phyloP scores from a whole-genome alignment of 1,140 invertebrate species.

The Ptiloglossa arizonensis region DNA sequence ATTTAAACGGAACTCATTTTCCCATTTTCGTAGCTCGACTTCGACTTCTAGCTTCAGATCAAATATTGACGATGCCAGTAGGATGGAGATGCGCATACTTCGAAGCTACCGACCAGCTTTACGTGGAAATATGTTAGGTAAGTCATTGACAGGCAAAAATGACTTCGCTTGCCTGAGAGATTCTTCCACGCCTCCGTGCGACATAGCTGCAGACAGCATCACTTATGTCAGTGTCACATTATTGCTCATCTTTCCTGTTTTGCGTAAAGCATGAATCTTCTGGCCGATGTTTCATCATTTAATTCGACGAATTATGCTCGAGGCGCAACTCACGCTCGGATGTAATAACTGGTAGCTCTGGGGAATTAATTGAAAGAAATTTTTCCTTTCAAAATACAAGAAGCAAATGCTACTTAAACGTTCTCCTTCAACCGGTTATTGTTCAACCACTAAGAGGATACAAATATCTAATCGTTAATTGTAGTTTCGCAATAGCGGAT shows the following conservation, averaged over 20 bases:
- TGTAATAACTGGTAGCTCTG: too few species aligned
- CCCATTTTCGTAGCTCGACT: too few species aligned
- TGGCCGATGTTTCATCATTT: conserved; percentile 7
- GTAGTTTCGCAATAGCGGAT: too few species aligned
- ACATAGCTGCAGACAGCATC: conserved; percentile 48
- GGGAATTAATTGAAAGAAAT: background rate
- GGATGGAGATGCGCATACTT: conserved; percentile 9
- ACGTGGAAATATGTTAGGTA: conserved; percentile 25
- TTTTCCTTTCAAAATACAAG: too few species aligned
- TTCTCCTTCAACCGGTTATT: too few species aligned
- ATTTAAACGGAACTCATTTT: too few species aligned
- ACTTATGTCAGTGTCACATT: conserved; percentile 32
- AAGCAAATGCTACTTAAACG: too few species aligned
- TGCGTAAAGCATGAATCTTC: conserved; percentile 15
- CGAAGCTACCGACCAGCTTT: conserved; percentile 19
- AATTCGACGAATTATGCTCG: background rate
- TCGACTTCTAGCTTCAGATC: background rate
- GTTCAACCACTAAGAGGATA: too few species aligned
- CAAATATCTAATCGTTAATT: too few species aligned
- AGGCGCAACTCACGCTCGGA: background rate
- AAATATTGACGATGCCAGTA: conserved; percentile 33
- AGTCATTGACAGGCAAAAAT: background rate
- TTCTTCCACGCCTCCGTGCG: conserved; percentile 51
- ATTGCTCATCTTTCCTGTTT: conserved; percentile 12
- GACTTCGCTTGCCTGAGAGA: conserved; percentile 47